These are phyloP conservation scores for Pangasius larnaudii DNA, from an alignment of 2,797 vertebrate species.

Conservation along the genomic window DNA sequence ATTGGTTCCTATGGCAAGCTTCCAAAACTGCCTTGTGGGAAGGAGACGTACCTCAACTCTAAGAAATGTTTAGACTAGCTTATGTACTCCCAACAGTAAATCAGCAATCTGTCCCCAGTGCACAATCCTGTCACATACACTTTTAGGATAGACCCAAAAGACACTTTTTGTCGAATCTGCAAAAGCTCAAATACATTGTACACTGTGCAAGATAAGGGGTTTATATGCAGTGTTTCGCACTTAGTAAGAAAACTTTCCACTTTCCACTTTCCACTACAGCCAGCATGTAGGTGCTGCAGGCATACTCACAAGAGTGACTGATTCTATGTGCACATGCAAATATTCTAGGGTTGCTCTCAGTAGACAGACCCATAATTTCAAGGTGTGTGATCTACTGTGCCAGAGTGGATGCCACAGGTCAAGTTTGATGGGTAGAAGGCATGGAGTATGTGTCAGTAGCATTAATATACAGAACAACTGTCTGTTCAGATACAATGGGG, in stretches of 20 bases:
- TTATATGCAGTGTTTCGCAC: no score
- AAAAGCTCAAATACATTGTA: no score
- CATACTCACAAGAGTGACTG: no score
- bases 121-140: neutral
- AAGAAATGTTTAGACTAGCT: neutral
- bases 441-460: neutral
- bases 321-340: neutral
- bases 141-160: neutral
- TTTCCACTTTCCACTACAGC: no score
- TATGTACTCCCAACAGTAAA: neutral
- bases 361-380: neutral
- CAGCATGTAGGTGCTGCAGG: no score
- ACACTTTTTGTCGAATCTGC: neutral
- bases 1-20: neutral
- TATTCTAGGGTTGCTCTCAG: neutral
- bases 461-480: neutral
- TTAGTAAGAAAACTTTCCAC: no score
- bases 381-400: neutral
- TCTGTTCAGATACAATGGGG: neutral
- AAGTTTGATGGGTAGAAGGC: neutral
- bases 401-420: neutral
- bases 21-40: neutral
- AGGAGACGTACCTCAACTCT: neutral
- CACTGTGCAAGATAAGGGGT: no score
- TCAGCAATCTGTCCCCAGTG: neutral